Base-by-base conservation (phyloP, 2,113 vertebrate genomes). In the Podarcis muralis region DNA sequence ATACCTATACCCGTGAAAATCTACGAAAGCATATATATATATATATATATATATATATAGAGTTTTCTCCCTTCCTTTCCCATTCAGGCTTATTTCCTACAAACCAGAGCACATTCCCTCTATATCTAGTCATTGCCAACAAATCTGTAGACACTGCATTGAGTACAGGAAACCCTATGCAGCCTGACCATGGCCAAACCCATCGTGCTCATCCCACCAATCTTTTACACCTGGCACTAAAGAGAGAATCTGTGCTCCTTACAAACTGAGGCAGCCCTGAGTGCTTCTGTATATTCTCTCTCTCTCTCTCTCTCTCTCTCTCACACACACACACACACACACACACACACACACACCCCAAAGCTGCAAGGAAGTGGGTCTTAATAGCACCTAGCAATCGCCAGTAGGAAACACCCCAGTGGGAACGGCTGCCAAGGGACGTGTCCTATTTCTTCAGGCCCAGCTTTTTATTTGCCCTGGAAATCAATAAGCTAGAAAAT, bases 401-500 rank as follows among this genome's bases (percentile, higher is more conserved):
- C 40, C 30, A 62, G 79, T 83, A 85, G 48, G 3, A 93, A 87
- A 69, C 23, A 25, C 68, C 6, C 20, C 20, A 82, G 72, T 5
- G n/a, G 35, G 12, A n/a, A 1, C 8, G 35, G 66, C 43, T 84
- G 68, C 53, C 71, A 9, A 66, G 40, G 83, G 71, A 92, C 57
- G 20, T 84, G 68, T 77, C 68, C 59, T 0, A 0, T 93, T 90
- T 91, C 79, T 71, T 53, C 8, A 85, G 83, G 22, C 68, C 87
- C 78, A 80, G 82, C 89, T 65, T 74, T 88, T 71, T 72, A 57
- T 48, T 62, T 35, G 89, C 62, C 74, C 65, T 18, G 3, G 23
- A 72, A 93, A 92, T 90, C 88, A 87, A 86, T 91, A 88, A 87
- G 30, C 71, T 72, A n/a, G 74, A 72, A 62, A 87, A 88, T 13